These are phyloP conservation scores for Thripadectes ignobilis DNA, from an alignment of 2,797 vertebrate genomes.

Conservation along the genomic window DNA sequence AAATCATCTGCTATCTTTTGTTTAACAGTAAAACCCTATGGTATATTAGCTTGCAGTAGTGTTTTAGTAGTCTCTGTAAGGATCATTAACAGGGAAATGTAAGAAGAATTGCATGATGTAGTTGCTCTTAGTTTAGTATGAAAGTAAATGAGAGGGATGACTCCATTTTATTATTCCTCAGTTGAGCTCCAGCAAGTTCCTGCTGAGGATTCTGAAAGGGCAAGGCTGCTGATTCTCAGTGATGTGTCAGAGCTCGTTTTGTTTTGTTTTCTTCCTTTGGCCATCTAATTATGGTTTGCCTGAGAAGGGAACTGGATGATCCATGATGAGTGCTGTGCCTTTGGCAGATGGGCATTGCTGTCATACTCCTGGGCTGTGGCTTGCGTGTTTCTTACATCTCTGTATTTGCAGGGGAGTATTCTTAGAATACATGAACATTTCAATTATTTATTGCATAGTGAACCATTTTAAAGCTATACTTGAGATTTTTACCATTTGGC, in stretches of 20 bases:
- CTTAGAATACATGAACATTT: background rate
- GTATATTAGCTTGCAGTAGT: background rate
- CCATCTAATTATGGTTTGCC: background rate
- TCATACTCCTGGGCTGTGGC: background rate
- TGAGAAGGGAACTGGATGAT: background rate
- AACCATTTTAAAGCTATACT: background rate
- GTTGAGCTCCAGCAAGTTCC: background rate
- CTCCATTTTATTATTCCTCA: background rate
- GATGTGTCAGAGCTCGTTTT: slow-evolving; percentile 1
- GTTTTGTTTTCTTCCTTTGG: slow-evolving; percentile 20
- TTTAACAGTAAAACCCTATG: background rate
- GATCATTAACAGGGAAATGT: background rate
- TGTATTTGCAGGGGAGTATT: background rate
- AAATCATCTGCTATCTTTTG: background rate
- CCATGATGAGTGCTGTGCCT: background rate
- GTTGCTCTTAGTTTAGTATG: background rate
- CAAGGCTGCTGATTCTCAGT: background rate
- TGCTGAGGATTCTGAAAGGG: slow-evolving; percentile 4
- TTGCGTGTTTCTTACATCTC: background rate
- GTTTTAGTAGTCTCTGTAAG: background rate
- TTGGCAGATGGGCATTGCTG: background rate
- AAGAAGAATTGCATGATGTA: background rate
- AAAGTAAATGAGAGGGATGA: background rate
- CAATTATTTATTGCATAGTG: background rate
- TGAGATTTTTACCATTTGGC: background rate